Evolutionary conservation across 2,797 vertebrate species (phyloP).

Genomic region (Pipistrellus pygmaeus): DNA sequence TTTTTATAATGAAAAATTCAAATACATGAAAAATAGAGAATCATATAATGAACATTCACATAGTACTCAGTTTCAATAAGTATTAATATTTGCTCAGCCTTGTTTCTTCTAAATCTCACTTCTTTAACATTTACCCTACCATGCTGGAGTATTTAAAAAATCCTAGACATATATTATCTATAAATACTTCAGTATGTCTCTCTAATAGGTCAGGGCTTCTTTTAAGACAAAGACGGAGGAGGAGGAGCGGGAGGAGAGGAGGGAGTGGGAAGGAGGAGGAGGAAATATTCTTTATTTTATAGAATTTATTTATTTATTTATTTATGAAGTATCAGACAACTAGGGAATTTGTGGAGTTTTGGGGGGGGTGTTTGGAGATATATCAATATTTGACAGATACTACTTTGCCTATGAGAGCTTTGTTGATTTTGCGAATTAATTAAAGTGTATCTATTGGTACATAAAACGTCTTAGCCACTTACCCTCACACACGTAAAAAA

Average conservation of each 20-base stretch:
- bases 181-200: neutral
- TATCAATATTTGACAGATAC: neutral
- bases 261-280: neutral
- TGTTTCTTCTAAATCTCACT: neutral
- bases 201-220: neutral
- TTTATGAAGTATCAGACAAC: neutral
- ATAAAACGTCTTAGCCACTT: neutral
- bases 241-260: neutral
- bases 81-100: neutral
- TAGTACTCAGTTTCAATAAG: neutral
- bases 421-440: constrained; percentile 10
- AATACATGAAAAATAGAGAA: neutral
- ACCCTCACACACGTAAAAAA: neutral
- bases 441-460: neutral
- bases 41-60: neutral
- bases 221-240: neutral
- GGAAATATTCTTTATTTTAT: constrained; percentile 28
- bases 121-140: neutral
- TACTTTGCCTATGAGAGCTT: neutral
- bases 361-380: neutral
- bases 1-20: constrained; percentile 28
- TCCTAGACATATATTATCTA: neutral
- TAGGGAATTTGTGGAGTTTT: neutral
- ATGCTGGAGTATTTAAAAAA: neutral
- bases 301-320: neutral